These are phyloP conservation scores for Drosophila suboccidentalis DNA, from an alignment of 2,888 invertebrate genomes.

Conservation along the genomic window DNA sequence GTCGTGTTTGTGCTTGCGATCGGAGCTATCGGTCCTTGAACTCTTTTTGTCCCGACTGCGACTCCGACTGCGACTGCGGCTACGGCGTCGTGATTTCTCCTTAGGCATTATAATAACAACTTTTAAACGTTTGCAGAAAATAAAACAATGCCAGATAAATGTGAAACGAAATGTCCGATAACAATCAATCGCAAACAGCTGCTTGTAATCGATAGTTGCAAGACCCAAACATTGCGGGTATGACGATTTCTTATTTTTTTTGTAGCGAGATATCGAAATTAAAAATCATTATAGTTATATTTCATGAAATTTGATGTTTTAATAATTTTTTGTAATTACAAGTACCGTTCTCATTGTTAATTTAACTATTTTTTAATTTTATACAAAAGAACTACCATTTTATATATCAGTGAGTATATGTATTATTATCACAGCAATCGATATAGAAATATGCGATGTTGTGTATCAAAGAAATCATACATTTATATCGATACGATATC, in stretches of 20 bases:
- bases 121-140: slow-evolving; percentile 36
- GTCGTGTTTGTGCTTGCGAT: slow-evolving; percentile 25
- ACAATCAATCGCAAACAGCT: slow-evolving; percentile 31
- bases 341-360: no score
- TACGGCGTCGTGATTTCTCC: slow-evolving; percentile 53
- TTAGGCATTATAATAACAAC: slow-evolving; percentile 56
- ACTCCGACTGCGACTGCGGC: slow-evolving; percentile 43
- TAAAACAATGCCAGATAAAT: slow-evolving; percentile 18
- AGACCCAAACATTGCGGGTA: neutral
- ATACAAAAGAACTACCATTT: no score
- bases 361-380: no score
- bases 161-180: neutral
- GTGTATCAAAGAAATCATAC: no score
- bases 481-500: neutral
- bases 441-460: no score
- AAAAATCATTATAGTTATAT: no score
- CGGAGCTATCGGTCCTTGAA: slow-evolving; percentile 21
- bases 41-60: slow-evolving; percentile 41
- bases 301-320: neutral
- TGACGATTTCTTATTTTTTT: neutral
- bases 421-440: no score
- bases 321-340: neutral
- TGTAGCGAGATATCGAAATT: no score
- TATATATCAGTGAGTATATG: no score
- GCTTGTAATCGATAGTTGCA: slow-evolving; percentile 38